Conservation (phyloP, 2,113 vertebrate species). For the Takifugu bimaculatus region DNA sequence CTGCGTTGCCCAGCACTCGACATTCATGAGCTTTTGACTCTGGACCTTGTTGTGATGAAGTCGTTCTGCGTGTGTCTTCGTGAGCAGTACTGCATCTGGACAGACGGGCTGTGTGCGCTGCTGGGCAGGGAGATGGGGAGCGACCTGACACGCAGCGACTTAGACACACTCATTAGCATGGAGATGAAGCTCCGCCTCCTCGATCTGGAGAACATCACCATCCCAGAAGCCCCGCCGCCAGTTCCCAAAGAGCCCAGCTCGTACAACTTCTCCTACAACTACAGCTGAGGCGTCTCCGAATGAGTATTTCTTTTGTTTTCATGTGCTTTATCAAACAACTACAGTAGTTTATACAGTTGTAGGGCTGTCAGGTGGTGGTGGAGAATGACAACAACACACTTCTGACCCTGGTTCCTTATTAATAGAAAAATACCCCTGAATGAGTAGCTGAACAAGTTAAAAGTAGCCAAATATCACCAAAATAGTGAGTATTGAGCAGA, state of each 20-base stretch:
- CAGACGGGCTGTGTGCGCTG: conserved; percentile 90
- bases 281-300: conserved; percentile 79
- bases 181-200: conserved; percentile 98
- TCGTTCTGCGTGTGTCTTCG: conserved; percentile 8
- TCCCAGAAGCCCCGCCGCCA: conserved; percentile 90
- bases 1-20: not conserved
- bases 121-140: conserved; percentile 96
- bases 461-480: too few species aligned
- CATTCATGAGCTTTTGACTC: too few species aligned
- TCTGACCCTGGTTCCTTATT: too few species aligned
- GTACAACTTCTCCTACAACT: conserved; percentile 97
- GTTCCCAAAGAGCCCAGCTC: conserved; percentile 97
- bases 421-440: too few species aligned
- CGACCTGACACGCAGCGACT: conserved; percentile 93
- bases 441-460: too few species aligned
- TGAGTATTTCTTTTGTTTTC: conserved; percentile 1
- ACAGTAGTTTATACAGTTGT: conserved; percentile 13
- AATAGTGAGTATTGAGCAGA: too few species aligned
- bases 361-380: not conserved
- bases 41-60: too few species aligned
- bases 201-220: conserved; percentile 96
- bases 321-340: not conserved
- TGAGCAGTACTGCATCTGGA: conserved; percentile 94
- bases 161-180: conserved; percentile 97
- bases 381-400: too few species aligned